phyloP scores from a whole-genome alignment of 2,888 invertebrate species.

The Xestobium rufovillosum region DNA sequence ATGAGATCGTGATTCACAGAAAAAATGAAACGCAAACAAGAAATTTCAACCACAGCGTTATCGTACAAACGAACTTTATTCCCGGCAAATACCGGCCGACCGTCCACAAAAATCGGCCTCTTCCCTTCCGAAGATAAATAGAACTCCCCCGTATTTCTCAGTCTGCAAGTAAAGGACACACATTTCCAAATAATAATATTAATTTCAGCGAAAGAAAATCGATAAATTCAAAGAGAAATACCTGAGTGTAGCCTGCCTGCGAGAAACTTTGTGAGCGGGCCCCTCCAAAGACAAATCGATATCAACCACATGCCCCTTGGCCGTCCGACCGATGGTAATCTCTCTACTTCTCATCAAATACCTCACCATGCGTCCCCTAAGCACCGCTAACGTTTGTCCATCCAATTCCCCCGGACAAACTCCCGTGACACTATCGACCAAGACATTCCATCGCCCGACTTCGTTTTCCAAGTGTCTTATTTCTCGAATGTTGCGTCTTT shows the following conservation, averaged over 20 bases:
- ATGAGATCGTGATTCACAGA: slow-evolving; percentile 88
- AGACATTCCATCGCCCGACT: slow-evolving; percentile 76
- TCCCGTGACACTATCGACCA: slow-evolving; percentile 85
- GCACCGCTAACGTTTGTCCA: slow-evolving; percentile 85
- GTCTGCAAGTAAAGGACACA: slow-evolving; percentile 38
- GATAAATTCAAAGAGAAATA: too few relatives aligned
- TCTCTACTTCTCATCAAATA: slow-evolving; percentile 92
- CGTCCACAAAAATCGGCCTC: slow-evolving; percentile 89
- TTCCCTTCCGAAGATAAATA: slow-evolving; percentile 93
- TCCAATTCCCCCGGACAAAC: slow-evolving; percentile 84
- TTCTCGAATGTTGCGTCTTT: slow-evolving; percentile 56
- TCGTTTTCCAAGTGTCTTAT: slow-evolving; percentile 86
- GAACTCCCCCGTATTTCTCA: slow-evolving; percentile 91
- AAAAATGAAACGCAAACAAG: slow-evolving; percentile 87
- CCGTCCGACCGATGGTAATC: slow-evolving; percentile 88
- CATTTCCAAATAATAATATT: background rate
- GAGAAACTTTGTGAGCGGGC: slow-evolving; percentile 87
- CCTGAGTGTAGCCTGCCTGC: slow-evolving; percentile 85
- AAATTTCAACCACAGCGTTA: slow-evolving; percentile 92
- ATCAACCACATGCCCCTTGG: slow-evolving; percentile 83
- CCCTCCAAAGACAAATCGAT: slow-evolving; percentile 91
- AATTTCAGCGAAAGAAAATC: too few relatives aligned
- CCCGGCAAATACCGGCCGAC: slow-evolving; percentile 79
- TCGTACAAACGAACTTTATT: slow-evolving; percentile 86
- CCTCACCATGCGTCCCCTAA: slow-evolving; percentile 84